Evolutionary conservation across 1,140 invertebrate species (phyloP), one percentile per base, ranked within the genome.

Genomic region (Spodoptera litura): DNA sequence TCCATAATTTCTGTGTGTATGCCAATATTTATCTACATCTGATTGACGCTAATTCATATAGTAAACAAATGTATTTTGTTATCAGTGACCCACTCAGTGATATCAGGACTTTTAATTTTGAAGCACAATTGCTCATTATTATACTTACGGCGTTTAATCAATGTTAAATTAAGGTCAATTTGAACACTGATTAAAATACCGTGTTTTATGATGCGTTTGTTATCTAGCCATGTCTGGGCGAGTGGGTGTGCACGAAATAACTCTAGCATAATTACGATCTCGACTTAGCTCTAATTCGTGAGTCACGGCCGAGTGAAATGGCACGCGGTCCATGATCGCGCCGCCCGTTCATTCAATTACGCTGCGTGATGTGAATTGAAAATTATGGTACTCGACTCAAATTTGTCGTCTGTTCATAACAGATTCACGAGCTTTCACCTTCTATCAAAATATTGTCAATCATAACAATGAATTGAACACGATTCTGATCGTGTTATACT

Each of bases 301-400:
- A 92, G 88, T 94, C 92, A 94, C 92, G 91, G 87, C 84, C 83
- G 82, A 87, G 85, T 87, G 88, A 93, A 92, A 92, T 90, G 87
- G 87, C 85, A 87, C 86, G 88, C 79, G 70, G 87, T 75, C 85
- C 89, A 88, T 87, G 88, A 90, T 90, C 87, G 87, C 83, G 62
- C 83, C 82, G 85, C 83, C 80, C 83, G 80, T 85, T 85, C 87
- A 88, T 91, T 90, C 88, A 91, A 90, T 90, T 89, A 93, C 85
- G 79, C 83, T 81, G 88, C 90, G 88, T 93, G 90, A 90, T 91
- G 87, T 86, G 87, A 88, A 88, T 90, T 78, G 86, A 83, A 85
- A 88, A 87, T 85, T 84, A 86, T 84, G 85, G 78, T 85, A 80
- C 78, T 85, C 81, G 72, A 72, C 82, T 78, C 81, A 85, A 81